Evolutionary conservation across 2,113 vertebrate species (phyloP), one percentile per base, ranked within the genome.

Genomic region (Pteronura brasiliensis): DNA sequence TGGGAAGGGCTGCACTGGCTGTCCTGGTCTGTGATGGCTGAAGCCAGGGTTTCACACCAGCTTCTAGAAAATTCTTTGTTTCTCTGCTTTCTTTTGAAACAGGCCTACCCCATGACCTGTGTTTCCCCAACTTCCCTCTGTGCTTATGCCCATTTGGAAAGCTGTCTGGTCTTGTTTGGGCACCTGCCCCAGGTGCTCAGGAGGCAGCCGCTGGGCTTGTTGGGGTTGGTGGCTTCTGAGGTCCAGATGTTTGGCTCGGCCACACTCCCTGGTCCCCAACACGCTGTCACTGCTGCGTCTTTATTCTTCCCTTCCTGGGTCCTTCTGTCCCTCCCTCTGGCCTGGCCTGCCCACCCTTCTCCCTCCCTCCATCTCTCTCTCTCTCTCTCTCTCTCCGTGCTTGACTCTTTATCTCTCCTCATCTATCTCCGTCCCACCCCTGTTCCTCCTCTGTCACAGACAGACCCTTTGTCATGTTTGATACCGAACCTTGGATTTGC

Each of bases 51-150:
- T 44, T 6, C 18, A 55, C 7, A 25, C 31, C 34, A 27, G 36
- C 79, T 67, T 34, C 47, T 27, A 13, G 10, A 57, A 55, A 6
- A 21, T 42, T 47, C 9, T 23, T 36, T 21, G 1, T 61, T 49
- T 21, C 18, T n/a, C 71, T 20, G n/a, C 25, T 23, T 63, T 67
- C 36, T 69, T 77, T 39, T 7, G 77, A 39, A 18, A 15, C 42
- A 6, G 0, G 36, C 7, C 4, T 4, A 5, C 12, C 13, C 20
- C 17, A 0, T 0, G 34, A 34, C 39, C 20, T 18, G 29, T 27
- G 65, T 44, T 55, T 79, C 20, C 5, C 21, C 2, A 49, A 14
- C 15, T 34, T 27, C 21, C 17, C 55, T 57, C n/a, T 14, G 9
- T 1, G 67, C 31, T 14, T 72, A 49, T 2, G 6, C 25, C 34